phyloP scores from a whole-genome alignment of 2,113 vertebrate genomes.

The Eonycteris spelaea region DNA sequence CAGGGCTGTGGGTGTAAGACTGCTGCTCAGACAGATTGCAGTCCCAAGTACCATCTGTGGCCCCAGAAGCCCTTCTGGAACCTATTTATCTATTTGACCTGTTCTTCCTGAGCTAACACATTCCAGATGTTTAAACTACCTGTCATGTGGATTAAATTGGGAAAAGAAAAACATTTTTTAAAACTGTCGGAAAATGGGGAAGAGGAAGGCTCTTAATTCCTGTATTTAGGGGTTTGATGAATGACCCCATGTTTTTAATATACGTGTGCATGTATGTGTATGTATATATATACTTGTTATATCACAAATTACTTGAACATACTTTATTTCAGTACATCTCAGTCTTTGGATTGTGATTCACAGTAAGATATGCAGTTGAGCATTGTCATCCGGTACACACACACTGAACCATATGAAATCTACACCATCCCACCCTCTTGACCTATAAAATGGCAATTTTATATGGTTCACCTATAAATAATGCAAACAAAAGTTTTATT shows the following conservation, averaged over 20 bases:
- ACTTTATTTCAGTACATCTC: slow-evolving; percentile 25
- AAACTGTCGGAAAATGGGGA: background rate
- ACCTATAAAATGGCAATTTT: background rate
- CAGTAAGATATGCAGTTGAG: background rate
- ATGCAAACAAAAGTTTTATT: background rate
- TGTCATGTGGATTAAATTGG: background rate
- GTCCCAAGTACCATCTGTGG: background rate
- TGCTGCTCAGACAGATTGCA: background rate
- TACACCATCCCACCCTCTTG: background rate
- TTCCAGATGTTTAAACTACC: slow-evolving; percentile 45
- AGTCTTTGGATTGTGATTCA: background rate
- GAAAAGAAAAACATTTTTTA: background rate
- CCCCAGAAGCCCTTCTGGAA: background rate
- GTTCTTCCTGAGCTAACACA: slow-evolving; percentile 38
- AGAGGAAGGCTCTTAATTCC: background rate
- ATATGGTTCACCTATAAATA: background rate
- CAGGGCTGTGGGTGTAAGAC: background rate
- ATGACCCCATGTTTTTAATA: background rate
- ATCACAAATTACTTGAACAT: slow-evolving; percentile 8
- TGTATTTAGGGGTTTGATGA: background rate
- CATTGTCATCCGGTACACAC: background rate
- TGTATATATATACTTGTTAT: background rate
- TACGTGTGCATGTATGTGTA: background rate
- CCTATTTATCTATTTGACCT: slow-evolving; percentile 41
- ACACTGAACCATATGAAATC: background rate